These are phyloP conservation scores for Chrysaora quinquecirrha DNA, from an alignment of 30 jellyfish, hydroid and myxozoan genomes.

Conservation along the genomic window DNA sequence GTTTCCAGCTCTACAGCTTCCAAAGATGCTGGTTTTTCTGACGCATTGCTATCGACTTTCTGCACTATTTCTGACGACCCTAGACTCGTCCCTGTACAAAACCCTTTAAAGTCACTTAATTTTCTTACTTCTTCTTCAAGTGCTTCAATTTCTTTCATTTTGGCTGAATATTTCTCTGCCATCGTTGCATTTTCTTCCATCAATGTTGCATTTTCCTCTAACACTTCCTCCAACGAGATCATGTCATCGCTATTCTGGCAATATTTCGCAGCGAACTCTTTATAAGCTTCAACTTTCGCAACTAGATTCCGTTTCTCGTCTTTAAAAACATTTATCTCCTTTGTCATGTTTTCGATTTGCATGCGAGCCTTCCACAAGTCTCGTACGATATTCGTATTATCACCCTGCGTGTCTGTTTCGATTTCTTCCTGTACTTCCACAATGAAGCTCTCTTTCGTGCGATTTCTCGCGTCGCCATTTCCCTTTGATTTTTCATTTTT, in stretches of 20 bases:
- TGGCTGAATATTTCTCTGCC: slow-evolving; percentile 6
- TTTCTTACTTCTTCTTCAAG: too few relatives aligned
- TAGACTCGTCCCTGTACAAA: too few relatives aligned
- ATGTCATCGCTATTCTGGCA: slow-evolving; percentile 23
- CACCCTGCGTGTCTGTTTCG: background rate
- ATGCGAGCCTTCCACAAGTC: slow-evolving; percentile 54
- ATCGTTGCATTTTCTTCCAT: slow-evolving; percentile 50
- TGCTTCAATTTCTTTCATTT: background rate
- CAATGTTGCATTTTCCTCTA: slow-evolving; percentile 53
- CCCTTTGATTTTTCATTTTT: background rate
- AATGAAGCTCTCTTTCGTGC: background rate
- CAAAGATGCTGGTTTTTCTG: background rate
- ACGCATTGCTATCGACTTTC: background rate
- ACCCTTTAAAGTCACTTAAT: too few relatives aligned
- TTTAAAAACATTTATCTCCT: slow-evolving; percentile 1
- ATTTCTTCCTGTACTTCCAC: background rate
- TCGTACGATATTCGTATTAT: slow-evolving; percentile 21
- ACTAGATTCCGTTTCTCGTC: slow-evolving; percentile 35
- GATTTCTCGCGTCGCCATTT: background rate
- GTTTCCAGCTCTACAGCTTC: background rate
- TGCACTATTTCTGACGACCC: too few relatives aligned
- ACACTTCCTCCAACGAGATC: slow-evolving; percentile 47
- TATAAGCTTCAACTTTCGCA: slow-evolving; percentile 24
- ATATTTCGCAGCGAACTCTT: slow-evolving; percentile 14
- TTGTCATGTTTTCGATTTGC: slow-evolving; percentile 32